Conservation (phyloP, 1,140 invertebrate genomes). For the Periplaneta americana region DNA sequence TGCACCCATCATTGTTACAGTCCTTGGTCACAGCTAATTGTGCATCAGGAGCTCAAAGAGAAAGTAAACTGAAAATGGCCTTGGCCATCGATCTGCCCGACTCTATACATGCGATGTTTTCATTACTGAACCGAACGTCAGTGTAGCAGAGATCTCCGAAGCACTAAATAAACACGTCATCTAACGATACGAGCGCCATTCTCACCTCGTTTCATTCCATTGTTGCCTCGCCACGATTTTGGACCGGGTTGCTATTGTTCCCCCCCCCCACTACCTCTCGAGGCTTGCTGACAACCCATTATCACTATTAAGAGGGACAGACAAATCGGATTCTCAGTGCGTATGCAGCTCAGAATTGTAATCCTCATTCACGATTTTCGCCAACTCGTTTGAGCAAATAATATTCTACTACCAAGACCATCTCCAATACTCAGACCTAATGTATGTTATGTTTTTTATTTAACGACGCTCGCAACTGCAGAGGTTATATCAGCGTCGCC, state of each 20-base stretch:
- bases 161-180: not conserved
- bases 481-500: no score
- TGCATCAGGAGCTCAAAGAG: not conserved
- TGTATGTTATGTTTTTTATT: no score
- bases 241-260: not conserved
- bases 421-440: no score
- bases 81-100: not conserved
- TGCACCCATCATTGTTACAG: not conserved
- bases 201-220: not conserved
- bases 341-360: not conserved
- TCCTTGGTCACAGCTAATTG: not conserved
- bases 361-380: no score
- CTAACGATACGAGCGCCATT: not conserved
- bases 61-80: not conserved
- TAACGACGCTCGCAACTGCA: no score
- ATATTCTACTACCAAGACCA: no score
- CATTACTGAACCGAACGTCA: not conserved
- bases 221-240: not conserved
- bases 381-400: no score
- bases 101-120: not conserved
- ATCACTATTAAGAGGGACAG: not conserved
- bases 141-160: not conserved
- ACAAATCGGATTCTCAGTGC: not conserved
- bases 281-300: not conserved
- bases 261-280: not conserved